phyloP scores from a whole-genome alignment of 2,113 vertebrate genomes.

The Spilogale gracilis region DNA sequence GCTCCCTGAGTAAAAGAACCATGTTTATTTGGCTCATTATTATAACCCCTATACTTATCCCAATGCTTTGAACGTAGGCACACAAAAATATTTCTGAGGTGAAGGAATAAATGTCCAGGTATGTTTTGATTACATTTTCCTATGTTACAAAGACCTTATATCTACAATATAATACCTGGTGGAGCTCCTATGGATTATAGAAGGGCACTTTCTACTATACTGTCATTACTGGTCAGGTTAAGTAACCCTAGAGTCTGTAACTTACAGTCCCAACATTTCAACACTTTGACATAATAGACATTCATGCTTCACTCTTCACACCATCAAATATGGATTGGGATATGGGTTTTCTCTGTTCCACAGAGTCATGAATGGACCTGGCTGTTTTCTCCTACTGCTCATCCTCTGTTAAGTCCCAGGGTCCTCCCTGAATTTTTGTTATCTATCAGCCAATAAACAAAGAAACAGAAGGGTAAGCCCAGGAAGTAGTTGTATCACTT shows the following conservation, averaged over 20 bases:
- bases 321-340: neutral
- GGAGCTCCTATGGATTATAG: neutral
- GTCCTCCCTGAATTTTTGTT: neutral
- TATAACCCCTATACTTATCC: neutral
- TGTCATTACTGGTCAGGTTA: neutral
- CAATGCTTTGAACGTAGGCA: neutral
- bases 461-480: neutral
- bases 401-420: neutral
- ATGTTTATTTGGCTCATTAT: neutral
- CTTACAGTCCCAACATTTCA: neutral
- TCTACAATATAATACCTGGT: neutral
- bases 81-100: neutral
- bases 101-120: neutral
- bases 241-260: neutral
- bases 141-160: neutral
- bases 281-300: neutral
- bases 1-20: neutral
- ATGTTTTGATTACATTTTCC: neutral
- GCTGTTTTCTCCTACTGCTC: neutral
- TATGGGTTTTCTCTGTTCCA: neutral
- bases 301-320: neutral
- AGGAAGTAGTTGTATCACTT: neutral
- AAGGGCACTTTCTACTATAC: neutral
- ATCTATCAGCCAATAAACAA: neutral
- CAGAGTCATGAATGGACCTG: neutral